Percentiles rank a stretch among this genome's conserved stretches.
Evolutionary conservation across 2,113 vertebrate species (phyloP).

Genomic region (Indri indri): DNA sequence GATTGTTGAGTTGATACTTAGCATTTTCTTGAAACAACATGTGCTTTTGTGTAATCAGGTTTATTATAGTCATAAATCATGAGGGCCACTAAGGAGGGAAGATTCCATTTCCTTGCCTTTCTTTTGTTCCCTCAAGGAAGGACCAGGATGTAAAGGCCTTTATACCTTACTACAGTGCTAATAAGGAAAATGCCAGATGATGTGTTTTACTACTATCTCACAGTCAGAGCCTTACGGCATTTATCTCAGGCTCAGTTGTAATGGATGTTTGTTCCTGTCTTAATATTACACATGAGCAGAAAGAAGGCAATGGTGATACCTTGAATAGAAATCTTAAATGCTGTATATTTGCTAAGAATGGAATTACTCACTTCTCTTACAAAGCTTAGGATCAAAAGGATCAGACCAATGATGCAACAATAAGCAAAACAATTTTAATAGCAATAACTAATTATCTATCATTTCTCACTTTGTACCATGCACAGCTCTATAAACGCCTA

Average conservation of each 20-base stretch:
- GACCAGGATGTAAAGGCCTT: background rate
- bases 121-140: slow-evolving; percentile 29
- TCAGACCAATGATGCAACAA: background rate
- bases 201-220: background rate
- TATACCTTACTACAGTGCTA: background rate
- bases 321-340: background rate
- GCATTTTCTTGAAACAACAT: background rate
- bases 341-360: background rate
- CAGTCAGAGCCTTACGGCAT: background rate
- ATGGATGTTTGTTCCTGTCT: background rate
- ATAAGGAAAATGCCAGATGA: slow-evolving; percentile 8
- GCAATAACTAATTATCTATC: background rate
- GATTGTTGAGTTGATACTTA: background rate
- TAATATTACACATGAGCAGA: background rate
- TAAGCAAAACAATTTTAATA: background rate
- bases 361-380: background rate
- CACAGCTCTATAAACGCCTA: fast-evolving
- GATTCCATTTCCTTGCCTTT: background rate
- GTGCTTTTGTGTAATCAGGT: background rate
- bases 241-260: background rate
- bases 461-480: background rate
- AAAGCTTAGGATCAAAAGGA: background rate
- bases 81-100: background rate
- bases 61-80: slow-evolving; percentile 42
- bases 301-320: background rate